Base-by-base conservation (phyloP, 2,888 invertebrate genomes). In the Dexiosoma caninum region DNA sequence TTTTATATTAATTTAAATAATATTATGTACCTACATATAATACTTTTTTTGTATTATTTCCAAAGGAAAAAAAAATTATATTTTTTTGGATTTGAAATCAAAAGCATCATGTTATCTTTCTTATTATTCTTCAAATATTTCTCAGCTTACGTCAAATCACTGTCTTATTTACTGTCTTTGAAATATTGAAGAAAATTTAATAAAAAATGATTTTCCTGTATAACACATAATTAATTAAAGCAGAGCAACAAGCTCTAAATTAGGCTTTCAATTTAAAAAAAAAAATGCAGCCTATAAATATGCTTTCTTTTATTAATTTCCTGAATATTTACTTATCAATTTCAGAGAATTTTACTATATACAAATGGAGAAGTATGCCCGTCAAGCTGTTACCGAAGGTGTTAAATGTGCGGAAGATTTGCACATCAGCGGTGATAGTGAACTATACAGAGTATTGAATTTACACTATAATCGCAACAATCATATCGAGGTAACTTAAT, bases 351-450 rank as follows among this genome's bases (percentile, higher is more conserved):
- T 99, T 93, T 99, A 98, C 94, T 99, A 99, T 92, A 99, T 99
- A 90, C 99, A 99, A 92, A 99, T 99, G 99, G 99, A 99, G 92
- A 99, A 99, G 91, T 99, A 98, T 92, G 99, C 99, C 83, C 94
- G 99, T 86, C 98, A 99, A 91, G 97, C 98, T 59, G 95, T 99
- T 87, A 97, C 97, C 86, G 99, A 99, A 92, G 99, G 99, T 82
- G 93, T 97, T 86, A 97, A 97, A 91, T 94, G 94, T 87, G 94
- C 95, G 19, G 98, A 98, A 84, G 98, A 99, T 88, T 93, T 99
- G 80, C 95, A 95, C 90, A 98, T 99, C 77, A 96, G 95, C 82
- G 94, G 94, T 75, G 99, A 99, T 91, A 97, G 97, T 81, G 99
- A 99, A 91, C 94, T 99, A 85, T 98, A 98, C 92, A 94, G 99